Base-by-base conservation (phyloP, 2,113 vertebrate species). In the Glaucidium brasilianum region DNA sequence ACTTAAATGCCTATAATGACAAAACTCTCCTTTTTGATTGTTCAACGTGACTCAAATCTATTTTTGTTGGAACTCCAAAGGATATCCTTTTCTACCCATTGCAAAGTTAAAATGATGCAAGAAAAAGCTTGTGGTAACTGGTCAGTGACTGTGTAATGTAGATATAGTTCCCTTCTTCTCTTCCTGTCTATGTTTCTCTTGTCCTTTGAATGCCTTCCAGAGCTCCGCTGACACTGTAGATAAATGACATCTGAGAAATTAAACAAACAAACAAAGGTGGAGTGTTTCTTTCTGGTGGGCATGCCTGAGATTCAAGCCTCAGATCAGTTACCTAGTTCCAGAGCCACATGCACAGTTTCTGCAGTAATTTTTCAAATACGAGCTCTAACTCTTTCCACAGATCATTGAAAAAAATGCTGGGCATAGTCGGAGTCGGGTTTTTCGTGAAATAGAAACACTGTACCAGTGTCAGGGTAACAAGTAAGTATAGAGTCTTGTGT, bases 381-480 rank as follows among this genome's bases (percentile, higher is more conserved):
- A 64, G 26, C 23, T 97, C 41, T 91, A 14, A 47, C 79, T 97
- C 88, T 97, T 95, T 72, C 91, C 90, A 88, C 96, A 99, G 99
- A 99, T 99, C 82, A 99, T 99, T 64, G 99, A 99, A 96, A 99
- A 99, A 97, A 99, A 98, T 30, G 97, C 98, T 32, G 99, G 99
- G 4, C 99, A 99, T 93, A 99, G 99, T 95, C 98, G 99, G 66
- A 99, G 98, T 94, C 97, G 99, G 47, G 99, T 99, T 15, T 99
- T 99, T 90, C 98, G 99, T 88, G 99, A 99, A 95, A 99, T 99
- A 96, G 99, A 99, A 96, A 99, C 99, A 0, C 98, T 99, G 27
- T 99, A 99, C 96, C 99, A 99, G 95, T 99, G 99, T 96, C 99
- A 99, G 96, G 99, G 99, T 91, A 99, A 99, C 97, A 99, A 98